A percentile compares a stretch with the other conserved stretches of the same genome.
These are phyloP conservation scores for Drosophila teissieri DNA, from an alignment of 1,140 invertebrate genomes.

Conservation along the genomic window DNA sequence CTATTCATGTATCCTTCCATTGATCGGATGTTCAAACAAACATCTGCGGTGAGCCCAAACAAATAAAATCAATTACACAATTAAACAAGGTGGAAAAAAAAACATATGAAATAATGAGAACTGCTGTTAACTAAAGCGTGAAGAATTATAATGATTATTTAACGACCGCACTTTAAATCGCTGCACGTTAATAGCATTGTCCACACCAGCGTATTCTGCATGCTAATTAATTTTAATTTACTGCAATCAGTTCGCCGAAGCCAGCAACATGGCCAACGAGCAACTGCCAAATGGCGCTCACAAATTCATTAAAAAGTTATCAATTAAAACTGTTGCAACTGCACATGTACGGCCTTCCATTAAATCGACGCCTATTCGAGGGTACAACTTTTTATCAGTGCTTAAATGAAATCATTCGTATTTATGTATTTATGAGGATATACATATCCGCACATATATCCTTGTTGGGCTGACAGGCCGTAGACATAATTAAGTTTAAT, in stretches of 20 bases:
- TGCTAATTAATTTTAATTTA: constrained; percentile 79
- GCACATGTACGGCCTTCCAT: constrained; percentile 36
- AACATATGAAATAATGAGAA: constrained; percentile 21
- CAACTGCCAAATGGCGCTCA: constrained; percentile 41
- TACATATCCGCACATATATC: constrained; percentile 26
- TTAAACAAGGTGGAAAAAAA: constrained; percentile 18
- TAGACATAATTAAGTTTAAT: constrained; percentile 78
- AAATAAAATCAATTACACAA: constrained; percentile 54
- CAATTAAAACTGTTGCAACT: constrained; percentile 68
- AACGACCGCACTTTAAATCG: constrained; percentile 63
- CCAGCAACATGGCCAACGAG: neutral
- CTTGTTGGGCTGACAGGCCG: constrained; percentile 38
- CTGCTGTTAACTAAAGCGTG: constrained; percentile 59
- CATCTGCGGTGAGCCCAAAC: constrained; percentile 26
- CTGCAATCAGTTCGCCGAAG: constrained; percentile 44
- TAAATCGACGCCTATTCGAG: constrained; percentile 57
- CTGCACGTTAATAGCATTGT: constrained; percentile 57
- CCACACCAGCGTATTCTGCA: constrained; percentile 31
- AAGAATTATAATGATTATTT: constrained; percentile 58
- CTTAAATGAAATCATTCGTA: constrained; percentile 52
- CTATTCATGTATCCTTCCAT: constrained; percentile 31
- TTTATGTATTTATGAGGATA: constrained; percentile 16
- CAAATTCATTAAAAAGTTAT: constrained; percentile 77
- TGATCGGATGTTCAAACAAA: constrained; percentile 28
- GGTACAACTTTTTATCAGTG: constrained; percentile 67